Base-by-base conservation (phyloP, 2,888 invertebrate species). In the Lucinisca nassula region DNA sequence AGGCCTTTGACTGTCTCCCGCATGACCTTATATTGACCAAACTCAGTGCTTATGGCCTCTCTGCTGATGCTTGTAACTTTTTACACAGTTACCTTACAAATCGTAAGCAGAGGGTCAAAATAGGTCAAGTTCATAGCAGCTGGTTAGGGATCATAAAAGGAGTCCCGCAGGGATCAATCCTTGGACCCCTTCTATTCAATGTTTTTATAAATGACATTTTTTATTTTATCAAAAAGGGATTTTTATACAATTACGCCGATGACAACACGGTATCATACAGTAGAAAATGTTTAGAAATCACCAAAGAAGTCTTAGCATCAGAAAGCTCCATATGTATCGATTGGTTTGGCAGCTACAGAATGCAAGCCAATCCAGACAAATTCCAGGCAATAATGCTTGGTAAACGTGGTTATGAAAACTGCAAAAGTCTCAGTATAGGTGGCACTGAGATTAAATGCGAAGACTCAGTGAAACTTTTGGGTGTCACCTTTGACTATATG, bases 341-440 rank as follows among this genome's bases (percentile, higher is more conserved):
- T 1, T 35, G 67, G 67, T 35, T 67, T 21, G 21, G n/a, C 1
- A 17, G 35, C 6, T 35, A 67, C 35, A 67, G 35, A 67, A 35
- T 35, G 32, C 67, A 67, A 35, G 67, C 67, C 10, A 35, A 67
- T 35, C 67, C 67, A 21, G 67, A 67, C 21, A 67, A 67, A 35
- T 67, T 67, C 67, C 67, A 35, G 17, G 67, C 67, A 32, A 67
- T 67, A 2, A 67, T 67, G 67, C 32, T 67, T 67, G 67, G 67
- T 35, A 3, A 3, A 21, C 2, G 1, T 2, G 67, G 67, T 35
- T 67, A 17, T 67, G 67, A 67, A 17, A 35, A 32, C 30, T 67
- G 67, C 17, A 67, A 67, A 35, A 35, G 35, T 67, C 32, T 30
- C 32, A 67, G 10, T 61, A 27, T 61, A 24, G 1, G 10, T 61